Evolutionary conservation across 92 coral and sea anemone species (phyloP).

Genomic region (Galaxea fascicularis): DNA sequence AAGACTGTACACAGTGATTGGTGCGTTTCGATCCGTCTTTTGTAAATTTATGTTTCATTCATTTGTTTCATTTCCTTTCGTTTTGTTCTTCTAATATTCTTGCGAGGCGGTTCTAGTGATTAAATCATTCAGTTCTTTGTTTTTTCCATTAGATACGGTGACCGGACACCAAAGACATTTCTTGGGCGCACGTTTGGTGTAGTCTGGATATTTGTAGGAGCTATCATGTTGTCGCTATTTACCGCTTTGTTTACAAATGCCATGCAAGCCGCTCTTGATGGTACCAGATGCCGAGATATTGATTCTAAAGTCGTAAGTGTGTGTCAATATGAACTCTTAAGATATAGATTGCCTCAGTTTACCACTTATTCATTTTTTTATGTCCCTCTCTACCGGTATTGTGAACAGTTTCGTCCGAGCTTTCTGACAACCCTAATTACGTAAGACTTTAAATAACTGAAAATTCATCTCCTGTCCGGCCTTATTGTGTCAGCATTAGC

Average conservation of each 20-base stretch:
- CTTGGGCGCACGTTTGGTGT: constrained; percentile 53
- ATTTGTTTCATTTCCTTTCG: no score
- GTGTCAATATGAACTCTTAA: background rate
- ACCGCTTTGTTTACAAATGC: constrained; percentile 61
- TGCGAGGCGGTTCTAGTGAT: background rate
- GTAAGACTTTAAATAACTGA: no score
- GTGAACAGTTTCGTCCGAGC: no score
- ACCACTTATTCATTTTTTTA: no score
- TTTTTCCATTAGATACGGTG: constrained; percentile 53
- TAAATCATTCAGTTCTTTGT: background rate
- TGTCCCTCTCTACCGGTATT: no score
- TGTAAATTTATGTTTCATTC: no score
- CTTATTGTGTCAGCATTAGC: no score
- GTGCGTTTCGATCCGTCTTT: no score
- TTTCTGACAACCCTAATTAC: no score
- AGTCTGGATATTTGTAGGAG: constrained; percentile 66
- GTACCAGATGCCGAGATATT: constrained; percentile 42
- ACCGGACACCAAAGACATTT: constrained; percentile 54
- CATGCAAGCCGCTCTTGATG: constrained; percentile 53
- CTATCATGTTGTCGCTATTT: constrained; percentile 60
- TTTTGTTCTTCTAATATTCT: background rate
- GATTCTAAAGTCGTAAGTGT: constrained; percentile 22
- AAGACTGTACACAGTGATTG: no score
- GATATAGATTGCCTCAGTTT: no score
- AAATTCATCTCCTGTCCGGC: no score